Percentiles rank a stretch among this genome's conserved stretches.
Conservation (phyloP, 2,888 invertebrate genomes). For the Cerceris ruficornis region DNA sequence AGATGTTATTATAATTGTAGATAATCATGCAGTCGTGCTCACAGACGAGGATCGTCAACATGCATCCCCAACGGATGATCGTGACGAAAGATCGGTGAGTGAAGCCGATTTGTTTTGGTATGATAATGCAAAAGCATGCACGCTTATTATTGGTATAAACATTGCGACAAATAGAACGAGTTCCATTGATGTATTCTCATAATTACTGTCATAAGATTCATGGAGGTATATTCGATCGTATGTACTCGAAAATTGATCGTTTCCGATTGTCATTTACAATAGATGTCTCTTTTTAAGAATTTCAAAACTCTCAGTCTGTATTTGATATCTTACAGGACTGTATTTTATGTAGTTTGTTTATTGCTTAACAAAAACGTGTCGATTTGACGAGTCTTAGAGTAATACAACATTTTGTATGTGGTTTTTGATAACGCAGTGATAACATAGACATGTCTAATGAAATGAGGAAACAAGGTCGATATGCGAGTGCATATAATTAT, state of each 20-base stretch:
- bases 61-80: slow-evolving; percentile 8
- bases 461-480: no score
- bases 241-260: no score
- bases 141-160: background rate
- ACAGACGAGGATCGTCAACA: slow-evolving; percentile 14
- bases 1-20: slow-evolving; percentile 20
- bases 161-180: background rate
- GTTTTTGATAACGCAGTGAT: background rate
- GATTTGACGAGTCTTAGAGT: no score
- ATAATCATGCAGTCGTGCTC: slow-evolving; percentile 39
- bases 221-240: no score
- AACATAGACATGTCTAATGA: background rate
- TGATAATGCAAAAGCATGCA: background rate
- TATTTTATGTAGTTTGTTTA: no score
- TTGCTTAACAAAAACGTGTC: no score
- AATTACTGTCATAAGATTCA: background rate
- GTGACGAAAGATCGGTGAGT: slow-evolving; percentile 35
- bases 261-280: no score
- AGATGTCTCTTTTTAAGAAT: no score
- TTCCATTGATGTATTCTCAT: background rate
- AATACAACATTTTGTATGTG: background rate
- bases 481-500: no score
- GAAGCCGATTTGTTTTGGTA: background rate
- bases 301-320: no score
- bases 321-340: no score